Percentiles rank a stretch among this genome's conserved stretches.
Evolutionary conservation across 2,888 invertebrate species (phyloP).

Genomic region (Cepaea hortensis): DNA sequence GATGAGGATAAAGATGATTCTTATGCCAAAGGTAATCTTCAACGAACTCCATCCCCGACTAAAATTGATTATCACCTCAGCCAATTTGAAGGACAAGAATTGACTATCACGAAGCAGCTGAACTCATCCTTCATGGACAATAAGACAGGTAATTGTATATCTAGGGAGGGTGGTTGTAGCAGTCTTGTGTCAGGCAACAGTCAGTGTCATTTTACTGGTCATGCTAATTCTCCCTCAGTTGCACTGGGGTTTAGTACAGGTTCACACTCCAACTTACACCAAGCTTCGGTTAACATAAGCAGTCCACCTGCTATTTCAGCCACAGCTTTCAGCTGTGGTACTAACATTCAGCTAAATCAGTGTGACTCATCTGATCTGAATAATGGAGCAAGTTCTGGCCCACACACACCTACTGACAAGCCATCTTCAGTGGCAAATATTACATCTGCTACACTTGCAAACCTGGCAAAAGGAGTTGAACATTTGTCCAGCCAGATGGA

Average conservation of each 20-base stretch:
- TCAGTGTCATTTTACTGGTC: conserved; percentile 52
- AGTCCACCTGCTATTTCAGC: conserved; percentile 59
- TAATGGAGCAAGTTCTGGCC: conserved; percentile 50
- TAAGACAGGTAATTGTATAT: conserved; percentile 19
- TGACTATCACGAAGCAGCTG: conserved; percentile 96
- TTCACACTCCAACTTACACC: conserved; percentile 71
- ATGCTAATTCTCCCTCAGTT: conserved; percentile 68
- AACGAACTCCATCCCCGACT: conserved; percentile 94
- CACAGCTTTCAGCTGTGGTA: conserved; percentile 63
- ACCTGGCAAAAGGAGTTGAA: conserved; percentile 75
- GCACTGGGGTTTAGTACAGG: conserved; percentile 67
- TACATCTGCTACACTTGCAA: conserved; percentile 75
- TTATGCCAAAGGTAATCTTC: conserved; percentile 80
- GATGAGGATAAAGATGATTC: conserved; percentile 80
- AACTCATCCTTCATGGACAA: conserved; percentile 83
- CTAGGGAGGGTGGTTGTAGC: not conserved
- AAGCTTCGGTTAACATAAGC: conserved; percentile 65
- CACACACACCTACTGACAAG: conserved; percentile 55
- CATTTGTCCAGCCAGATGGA: conserved; percentile 75
- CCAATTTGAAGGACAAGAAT: conserved; percentile 95
- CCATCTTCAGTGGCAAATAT: conserved; percentile 71
- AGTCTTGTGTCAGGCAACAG: conserved; percentile 13
- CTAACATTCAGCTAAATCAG: conserved; percentile 70
- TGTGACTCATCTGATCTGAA: conserved; percentile 65
- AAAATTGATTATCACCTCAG: conserved; percentile 93